phyloP scores from a whole-genome alignment of 2,888 invertebrate species.

The Micropterix aruncella region DNA sequence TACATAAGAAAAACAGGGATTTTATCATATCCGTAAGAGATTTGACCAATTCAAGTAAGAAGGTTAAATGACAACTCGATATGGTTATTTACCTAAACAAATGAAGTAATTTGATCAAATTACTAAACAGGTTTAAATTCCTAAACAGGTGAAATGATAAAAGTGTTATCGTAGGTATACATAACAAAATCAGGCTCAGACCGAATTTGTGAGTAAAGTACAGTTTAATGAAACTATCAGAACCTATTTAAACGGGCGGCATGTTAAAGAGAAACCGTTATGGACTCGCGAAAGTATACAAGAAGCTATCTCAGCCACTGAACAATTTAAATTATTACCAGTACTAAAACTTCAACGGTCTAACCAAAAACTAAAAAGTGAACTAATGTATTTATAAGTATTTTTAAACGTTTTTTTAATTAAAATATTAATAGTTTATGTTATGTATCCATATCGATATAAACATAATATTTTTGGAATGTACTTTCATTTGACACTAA shows the following conservation, averaged over 20 bases:
- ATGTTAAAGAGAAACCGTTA: conserved; percentile 7
- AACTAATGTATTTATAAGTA: conserved; percentile 6
- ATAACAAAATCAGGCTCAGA: conserved; percentile 7
- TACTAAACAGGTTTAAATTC: conserved; percentile 10
- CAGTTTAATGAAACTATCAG: conserved; percentile 8
- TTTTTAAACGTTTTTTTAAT: too few species aligned
- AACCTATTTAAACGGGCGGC: conserved; percentile 5
- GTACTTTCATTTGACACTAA: too few species aligned
- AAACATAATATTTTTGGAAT: too few species aligned
- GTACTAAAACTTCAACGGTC: conserved; percentile 6
- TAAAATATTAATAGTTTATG: too few species aligned
- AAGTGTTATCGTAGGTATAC: too few species aligned
- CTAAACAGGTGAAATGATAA: too few species aligned
- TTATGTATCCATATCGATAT: too few species aligned
- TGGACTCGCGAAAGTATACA: conserved; percentile 7
- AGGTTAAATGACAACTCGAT: conserved; percentile 11
- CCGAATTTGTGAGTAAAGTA: conserved; percentile 8
- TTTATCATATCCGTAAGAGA: conserved; percentile 10
- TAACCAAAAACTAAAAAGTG: conserved; percentile 5
- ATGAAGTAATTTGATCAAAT: conserved; percentile 12
- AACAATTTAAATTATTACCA: conserved; percentile 6
- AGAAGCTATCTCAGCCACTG: conserved; percentile 6
- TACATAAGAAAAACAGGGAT: conserved; percentile 9
- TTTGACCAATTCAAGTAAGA: conserved; percentile 8
- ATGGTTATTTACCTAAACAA: conserved; percentile 11